Evolutionary conservation across 2,888 invertebrate genomes (phyloP), one percentile per base, ranked within the genome.

Genomic region (Plebejus anna): DNA sequence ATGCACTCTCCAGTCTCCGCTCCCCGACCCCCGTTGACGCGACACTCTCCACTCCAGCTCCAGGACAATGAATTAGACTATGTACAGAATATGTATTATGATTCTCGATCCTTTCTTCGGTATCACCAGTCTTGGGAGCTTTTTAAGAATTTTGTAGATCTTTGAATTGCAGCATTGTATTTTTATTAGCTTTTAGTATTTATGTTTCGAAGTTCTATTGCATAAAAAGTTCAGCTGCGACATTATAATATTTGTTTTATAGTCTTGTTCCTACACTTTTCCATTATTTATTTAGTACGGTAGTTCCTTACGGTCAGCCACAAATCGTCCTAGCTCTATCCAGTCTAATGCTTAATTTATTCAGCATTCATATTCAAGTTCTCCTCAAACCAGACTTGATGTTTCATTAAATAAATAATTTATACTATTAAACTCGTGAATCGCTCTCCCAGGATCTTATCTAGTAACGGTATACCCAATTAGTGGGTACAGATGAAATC

Each of bases 361-460:
- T 66, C 66, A 66, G 66, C 66, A 66, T 32, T 66, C 36, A 66
- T 66, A 66, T 66, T 66, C 66, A 36, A 66, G 66, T 32, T 66
- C 32, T 36, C 13, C 66, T 66, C 66, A 66, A 66, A 36, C 32
- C 66, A 32, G 32, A 66, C 66, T 32, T 66, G 66, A 66, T 66
- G 66, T 66, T 66, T 66, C 13, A 66, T 66, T 66, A 66, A 66
- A 66, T 66, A 66, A 66, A 66, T 66, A 66, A 71, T 71, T 55
- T 47, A 73, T 55, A 28, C 73, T 16, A 55, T 55, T 51, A 32
- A 55, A 32, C 28, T 51, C 51, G 22, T 88, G 88, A 86, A 86
- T 87, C 89, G 89, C 86, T 86, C 89, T 89, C 89, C 89, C 88
- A 87, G 87, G 87, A 86, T 82, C 85, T 86, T 87, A 88, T 86